Conservation (phyloP, 2,113 vertebrate species). For the Eidolon helvum region DNA sequence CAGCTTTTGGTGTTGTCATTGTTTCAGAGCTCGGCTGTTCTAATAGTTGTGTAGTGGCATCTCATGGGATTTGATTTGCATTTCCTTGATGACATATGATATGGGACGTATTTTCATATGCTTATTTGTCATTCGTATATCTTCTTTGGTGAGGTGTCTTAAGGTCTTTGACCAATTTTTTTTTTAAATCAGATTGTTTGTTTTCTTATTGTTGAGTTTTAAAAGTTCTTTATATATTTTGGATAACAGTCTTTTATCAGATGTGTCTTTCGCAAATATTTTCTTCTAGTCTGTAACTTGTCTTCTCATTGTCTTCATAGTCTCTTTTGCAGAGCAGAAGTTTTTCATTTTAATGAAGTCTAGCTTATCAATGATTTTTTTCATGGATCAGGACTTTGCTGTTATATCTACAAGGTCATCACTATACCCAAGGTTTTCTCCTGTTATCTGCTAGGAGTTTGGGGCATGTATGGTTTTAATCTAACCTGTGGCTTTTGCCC, state of each 20-base stretch:
- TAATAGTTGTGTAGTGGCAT: background rate
- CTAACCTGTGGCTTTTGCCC: background rate
- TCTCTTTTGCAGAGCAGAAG: background rate
- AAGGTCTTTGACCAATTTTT: background rate
- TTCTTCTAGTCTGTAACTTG: background rate
- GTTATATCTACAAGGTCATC: background rate
- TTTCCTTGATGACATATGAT: background rate
- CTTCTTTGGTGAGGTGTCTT: background rate
- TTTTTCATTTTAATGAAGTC: background rate
- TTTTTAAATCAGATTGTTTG: background rate
- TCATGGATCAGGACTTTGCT: background rate
- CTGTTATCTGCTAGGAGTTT: background rate
- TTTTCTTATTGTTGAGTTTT: background rate
- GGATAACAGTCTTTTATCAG: background rate
- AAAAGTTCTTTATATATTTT: background rate
- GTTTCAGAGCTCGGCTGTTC: background rate
- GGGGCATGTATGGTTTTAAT: background rate
- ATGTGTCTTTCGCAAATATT: background rate
- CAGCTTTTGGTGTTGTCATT: background rate
- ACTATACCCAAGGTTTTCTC: background rate
- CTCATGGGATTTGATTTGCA: background rate
- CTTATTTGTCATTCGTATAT: background rate
- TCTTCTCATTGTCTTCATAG: background rate
- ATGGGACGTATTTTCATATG: background rate
- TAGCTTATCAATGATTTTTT: background rate